Evolutionary conservation across 2,888 invertebrate species (phyloP), one percentile per base, ranked within the genome.

Genomic region (Nebria brevicollis): DNA sequence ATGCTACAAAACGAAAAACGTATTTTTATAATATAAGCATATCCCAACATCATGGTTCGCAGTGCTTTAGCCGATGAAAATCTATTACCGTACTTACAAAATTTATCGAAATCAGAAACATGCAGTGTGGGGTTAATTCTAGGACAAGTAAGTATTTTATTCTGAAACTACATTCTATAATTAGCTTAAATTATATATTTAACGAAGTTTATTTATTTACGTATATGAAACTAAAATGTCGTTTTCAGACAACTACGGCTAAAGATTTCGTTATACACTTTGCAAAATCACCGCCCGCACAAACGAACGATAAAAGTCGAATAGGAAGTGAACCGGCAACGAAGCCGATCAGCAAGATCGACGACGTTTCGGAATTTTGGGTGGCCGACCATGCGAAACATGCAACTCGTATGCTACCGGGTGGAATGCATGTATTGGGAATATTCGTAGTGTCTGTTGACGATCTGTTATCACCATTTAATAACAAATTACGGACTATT

Each of bases 361-460:
- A 89, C 84, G 92, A 91, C 83, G 90, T 95, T 77, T 92, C 93
- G 41, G 94, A 94, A 83, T 90, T 90, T 76, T 94, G 94, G 93
- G 91, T 95, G 2, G 93, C 94, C 0, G 95, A 95, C 86, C 96
- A 97, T 90, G 96, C 96, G 66, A 93, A 94, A 87, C 95, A 96
- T 91, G 95, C 96, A 0, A 94, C 95, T 1, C 93, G 96, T 88
- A 97, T 97, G 97, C 90, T 97, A 83, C 96, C 97, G 54, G 98
- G 97, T 68, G 97, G 97, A 72, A 93, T 97, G 91, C 93, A 93
- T 89, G 94, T 97, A 74, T 91, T 96, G 87, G 97, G 95, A 84
- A 91, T 97, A 85, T 97, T 96, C 88, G 90, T 96, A 43, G 92
- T 94, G 77, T 93, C 93, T 20, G 91, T 93, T 83, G 92, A 92